Evolutionary conservation across 1,140 invertebrate genomes (phyloP).

Genomic region (Pachypsylla venusta): DNA sequence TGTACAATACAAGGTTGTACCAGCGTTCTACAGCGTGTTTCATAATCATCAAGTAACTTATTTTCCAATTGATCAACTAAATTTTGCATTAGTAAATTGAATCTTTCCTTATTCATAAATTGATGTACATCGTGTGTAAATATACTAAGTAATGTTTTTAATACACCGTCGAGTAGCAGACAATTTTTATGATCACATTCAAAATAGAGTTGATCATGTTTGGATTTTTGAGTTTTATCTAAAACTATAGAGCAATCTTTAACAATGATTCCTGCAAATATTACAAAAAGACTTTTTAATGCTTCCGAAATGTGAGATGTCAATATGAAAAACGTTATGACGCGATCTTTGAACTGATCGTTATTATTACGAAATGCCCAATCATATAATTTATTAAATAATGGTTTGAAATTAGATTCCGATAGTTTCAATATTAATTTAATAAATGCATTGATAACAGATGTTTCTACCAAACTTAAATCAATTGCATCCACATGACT

Average conservation of each 20-base stretch:
- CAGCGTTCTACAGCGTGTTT: slow-evolving; percentile 40
- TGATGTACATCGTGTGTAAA: slow-evolving; percentile 60
- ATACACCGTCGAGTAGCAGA: slow-evolving; percentile 24
- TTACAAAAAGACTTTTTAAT: slow-evolving; percentile 71
- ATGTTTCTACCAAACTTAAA: background rate
- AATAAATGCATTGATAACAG: slow-evolving; percentile 15
- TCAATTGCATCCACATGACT: slow-evolving; percentile 18
- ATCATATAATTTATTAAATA: slow-evolving; percentile 72
- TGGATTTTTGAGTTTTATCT: slow-evolving; percentile 30
- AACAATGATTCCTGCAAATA: slow-evolving; percentile 58
- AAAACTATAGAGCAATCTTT: slow-evolving; percentile 28
- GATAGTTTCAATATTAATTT: slow-evolving; percentile 64
- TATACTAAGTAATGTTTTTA: slow-evolving; percentile 49
- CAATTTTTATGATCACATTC: slow-evolving; percentile 11
- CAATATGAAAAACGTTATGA: slow-evolving; percentile 62
- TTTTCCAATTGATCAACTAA: slow-evolving; percentile 83
- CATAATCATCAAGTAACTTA: slow-evolving; percentile 43
- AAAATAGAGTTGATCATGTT: slow-evolving; percentile 14
- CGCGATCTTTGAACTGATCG: slow-evolving; percentile 41
- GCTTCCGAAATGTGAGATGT: slow-evolving; percentile 60
- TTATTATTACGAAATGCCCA: slow-evolving; percentile 49
- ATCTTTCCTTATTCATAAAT: slow-evolving; percentile 70
- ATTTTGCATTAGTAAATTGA: slow-evolving; percentile 65
- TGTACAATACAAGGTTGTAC: slow-evolving; percentile 64
- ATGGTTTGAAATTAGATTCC: slow-evolving; percentile 68